Percentiles rank a stretch among this genome's conserved stretches.
phyloP scores from a whole-genome alignment of 1,140 invertebrate genomes.

The Brachionus manjavacas region DNA sequence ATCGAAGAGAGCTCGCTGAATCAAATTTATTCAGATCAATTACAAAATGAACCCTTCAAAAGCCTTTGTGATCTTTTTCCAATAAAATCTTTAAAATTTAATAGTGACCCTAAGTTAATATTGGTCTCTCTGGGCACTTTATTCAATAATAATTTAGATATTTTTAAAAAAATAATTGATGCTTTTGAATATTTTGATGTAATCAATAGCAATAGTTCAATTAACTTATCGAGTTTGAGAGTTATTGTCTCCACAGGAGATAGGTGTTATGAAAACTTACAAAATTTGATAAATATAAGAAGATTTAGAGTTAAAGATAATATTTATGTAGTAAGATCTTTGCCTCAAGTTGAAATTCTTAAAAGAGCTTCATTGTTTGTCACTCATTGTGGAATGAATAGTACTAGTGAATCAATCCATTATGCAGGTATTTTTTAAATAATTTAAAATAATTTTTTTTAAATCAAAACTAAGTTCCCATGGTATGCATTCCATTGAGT shows the following conservation, averaged over 20 bases:
- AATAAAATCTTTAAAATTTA: neutral
- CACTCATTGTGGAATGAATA: conserved; percentile 73
- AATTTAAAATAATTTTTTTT: neutral
- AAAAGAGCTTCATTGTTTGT: conserved; percentile 63
- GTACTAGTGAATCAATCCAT: conserved; percentile 73
- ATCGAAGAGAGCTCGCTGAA: neutral
- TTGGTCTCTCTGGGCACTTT: conserved; percentile 33
- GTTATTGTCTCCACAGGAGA: neutral
- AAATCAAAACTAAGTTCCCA: conserved; percentile 60
- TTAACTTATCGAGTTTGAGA: neutral
- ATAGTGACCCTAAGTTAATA: neutral
- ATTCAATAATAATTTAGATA: conserved; percentile 40
- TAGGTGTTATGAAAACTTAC: neutral
- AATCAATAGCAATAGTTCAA: neutral
- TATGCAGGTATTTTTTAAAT: conserved; percentile 59
- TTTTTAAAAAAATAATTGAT: conserved; percentile 41
- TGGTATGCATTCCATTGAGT: conserved; percentile 66
- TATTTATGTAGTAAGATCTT: neutral
- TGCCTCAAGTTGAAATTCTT: conserved; percentile 50
- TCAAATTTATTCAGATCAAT: neutral
- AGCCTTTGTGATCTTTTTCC: neutral
- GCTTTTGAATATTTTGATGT: conserved; percentile 19
- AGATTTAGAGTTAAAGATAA: neutral
- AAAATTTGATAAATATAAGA: neutral
- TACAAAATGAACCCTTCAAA: neutral